These are phyloP conservation scores for Bombus ignitus DNA, from an alignment of 1,140 invertebrate species.

Conservation along the genomic window DNA sequence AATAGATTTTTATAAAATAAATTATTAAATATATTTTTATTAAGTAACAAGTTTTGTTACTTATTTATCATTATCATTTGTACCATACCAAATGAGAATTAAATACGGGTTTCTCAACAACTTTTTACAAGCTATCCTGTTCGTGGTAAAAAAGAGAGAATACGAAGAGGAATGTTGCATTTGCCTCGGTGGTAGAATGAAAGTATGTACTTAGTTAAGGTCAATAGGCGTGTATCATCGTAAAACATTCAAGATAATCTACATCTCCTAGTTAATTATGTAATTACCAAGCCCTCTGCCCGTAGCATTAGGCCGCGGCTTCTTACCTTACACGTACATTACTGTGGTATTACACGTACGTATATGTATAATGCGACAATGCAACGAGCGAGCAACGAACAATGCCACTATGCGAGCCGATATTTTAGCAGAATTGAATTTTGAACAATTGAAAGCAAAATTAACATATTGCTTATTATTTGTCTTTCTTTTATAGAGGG, in stretches of 20 bases:
- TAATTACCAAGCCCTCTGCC: constrained; percentile 30
- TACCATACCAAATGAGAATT: neutral
- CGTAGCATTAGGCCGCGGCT: constrained; percentile 9
- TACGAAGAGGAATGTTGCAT: neutral
- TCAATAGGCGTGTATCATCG: constrained; percentile 7
- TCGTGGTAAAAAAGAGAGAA: neutral
- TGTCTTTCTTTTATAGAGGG: neutral
- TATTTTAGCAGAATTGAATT: neutral
- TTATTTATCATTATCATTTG: no score
- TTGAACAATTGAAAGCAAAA: neutral
- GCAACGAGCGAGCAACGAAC: no score
- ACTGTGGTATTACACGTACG: neutral
- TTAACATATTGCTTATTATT: neutral
- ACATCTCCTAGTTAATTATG: constrained; percentile 27
- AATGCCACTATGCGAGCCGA: neutral
- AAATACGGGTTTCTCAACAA: neutral
- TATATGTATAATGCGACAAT: neutral
- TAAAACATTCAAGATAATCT: constrained; percentile 33
- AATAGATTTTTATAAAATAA: no score
- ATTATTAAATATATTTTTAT: no score
- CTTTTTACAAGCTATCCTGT: no score
- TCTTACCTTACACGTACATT: constrained; percentile 6
- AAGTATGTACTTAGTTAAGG: constrained; percentile 17
- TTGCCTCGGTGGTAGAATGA: no score
- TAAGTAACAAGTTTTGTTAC: no score